Base-by-base conservation (phyloP, 53 echinoderm and acorn worm genomes). In the Hippasteria phrygiana region DNA sequence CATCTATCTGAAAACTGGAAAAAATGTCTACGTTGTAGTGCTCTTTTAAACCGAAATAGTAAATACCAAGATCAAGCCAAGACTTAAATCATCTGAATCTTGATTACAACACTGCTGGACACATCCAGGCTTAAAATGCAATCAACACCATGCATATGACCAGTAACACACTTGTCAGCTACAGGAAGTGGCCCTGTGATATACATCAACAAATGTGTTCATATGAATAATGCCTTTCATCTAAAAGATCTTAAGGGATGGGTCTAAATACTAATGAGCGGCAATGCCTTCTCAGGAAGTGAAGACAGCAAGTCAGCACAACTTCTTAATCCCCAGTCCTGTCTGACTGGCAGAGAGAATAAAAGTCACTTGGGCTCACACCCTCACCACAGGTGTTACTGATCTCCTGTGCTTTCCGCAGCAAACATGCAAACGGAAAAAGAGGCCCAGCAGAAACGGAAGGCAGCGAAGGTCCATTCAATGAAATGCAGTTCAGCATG, bases 281-380 rank as follows among this genome's bases (percentile, higher is more conserved):
- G 78, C 78, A 78, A 56, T 78, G 55, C 78, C 78, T 78, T 22
- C 56, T 78, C 78, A 78, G 78, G 78, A 78, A 78, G 55, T 62
- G 37, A 78, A 40, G 78, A 38, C 78, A 78, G 38, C 78, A 55
- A 78, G 78, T 78, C 62, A 78, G 78, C 56, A 38, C 24, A 16
- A 38, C 56, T 62, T 56, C 59, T 40, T 56, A 38, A 78, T 24
- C 26, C 79, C 55, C 10, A 56, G 65, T 65, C 64, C 81, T 81
- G 66, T 81, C 65, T 65, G 64, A 13, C 31, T 81, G 81, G 65
- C 81, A 81, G 39, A 65, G 18, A 29, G 11, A 43, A 65, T 81
- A 64, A 81, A 81, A 43, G 38, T 65, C 81, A 65, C 46, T 13
- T 17, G 11, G 38, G 63, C 45, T 65, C 81, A 81, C 66, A 33